A percentile compares a stretch with the other conserved stretches of the same genome.
phyloP scores from a whole-genome alignment of 2,888 invertebrate genomes.

The Prenolepis imparis region DNA sequence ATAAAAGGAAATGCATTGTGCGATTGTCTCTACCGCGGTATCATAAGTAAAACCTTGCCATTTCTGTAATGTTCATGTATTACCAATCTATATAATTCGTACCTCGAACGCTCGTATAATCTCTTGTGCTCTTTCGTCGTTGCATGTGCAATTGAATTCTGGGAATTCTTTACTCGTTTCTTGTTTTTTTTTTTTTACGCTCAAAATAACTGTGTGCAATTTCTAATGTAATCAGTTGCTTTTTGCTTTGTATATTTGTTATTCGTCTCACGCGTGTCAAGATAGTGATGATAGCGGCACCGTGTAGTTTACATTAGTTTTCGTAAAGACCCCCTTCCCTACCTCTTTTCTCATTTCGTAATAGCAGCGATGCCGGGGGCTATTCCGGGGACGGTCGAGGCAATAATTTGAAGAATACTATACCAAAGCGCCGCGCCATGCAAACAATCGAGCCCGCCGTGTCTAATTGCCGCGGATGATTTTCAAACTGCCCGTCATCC shows the following conservation, averaged over 20 bases:
- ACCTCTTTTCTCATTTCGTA: constrained; percentile 33
- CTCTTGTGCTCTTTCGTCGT: background rate
- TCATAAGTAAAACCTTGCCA: constrained; percentile 13
- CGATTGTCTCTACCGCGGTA: constrained; percentile 15
- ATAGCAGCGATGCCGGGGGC: constrained; percentile 60
- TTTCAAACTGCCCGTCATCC: constrained; percentile 73
- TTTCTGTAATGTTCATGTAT: constrained; percentile 7
- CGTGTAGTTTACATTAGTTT: constrained; percentile 66
- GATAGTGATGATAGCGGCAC: constrained; percentile 50
- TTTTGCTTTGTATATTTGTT: constrained; percentile 1
- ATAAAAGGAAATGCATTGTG: constrained; percentile 42
- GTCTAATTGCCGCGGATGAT: constrained; percentile 79
- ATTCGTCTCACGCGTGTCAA: background rate
- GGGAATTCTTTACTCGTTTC: background rate
- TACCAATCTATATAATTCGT: background rate
- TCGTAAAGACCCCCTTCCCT: constrained; percentile 43
- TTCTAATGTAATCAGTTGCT: background rate
- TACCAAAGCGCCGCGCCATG: constrained; percentile 78
- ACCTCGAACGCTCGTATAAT: background rate
- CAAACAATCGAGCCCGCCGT: constrained; percentile 79
- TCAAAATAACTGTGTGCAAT: background rate
- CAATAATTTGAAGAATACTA: constrained; percentile 74
- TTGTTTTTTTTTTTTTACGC: background rate
- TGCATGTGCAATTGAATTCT: background rate
- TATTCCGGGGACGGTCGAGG: constrained; percentile 63